Conservation (phyloP, 2,888 invertebrate genomes). For the Trachelus iudaicus region DNA sequence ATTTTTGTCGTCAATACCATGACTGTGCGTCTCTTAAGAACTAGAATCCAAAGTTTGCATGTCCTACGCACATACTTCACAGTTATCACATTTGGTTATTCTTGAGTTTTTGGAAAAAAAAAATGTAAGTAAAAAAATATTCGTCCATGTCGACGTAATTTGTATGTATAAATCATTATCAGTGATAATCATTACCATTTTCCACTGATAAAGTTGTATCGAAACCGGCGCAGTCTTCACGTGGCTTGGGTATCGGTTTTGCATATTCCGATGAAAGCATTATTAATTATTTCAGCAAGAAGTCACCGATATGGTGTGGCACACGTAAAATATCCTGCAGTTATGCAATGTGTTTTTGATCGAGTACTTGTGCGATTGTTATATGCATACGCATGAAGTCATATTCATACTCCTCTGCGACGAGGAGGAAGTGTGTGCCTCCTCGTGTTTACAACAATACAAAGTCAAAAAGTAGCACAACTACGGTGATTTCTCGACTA, state of each 20-base stretch:
- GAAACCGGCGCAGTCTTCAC: not conserved
- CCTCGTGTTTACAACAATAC: not conserved
- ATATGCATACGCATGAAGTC: not conserved
- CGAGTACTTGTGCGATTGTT: not conserved
- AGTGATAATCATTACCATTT: not conserved
- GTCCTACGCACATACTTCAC: not conserved
- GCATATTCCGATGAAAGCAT: not conserved
- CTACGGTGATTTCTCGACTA: not conserved
- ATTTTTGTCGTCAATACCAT: not conserved
- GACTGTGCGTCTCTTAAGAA: not conserved
- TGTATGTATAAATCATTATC: not conserved
- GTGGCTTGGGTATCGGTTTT: not conserved
- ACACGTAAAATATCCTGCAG: not conserved
- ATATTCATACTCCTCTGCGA: not conserved
- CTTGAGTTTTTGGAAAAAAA: not conserved
- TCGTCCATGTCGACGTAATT: not conserved
- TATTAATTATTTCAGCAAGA: not conserved
- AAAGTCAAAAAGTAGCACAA: not conserved
- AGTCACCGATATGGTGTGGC: not conserved
- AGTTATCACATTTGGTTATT: not conserved
- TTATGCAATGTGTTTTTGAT: not conserved
- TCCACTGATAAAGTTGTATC: not conserved
- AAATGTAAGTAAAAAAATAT: no score
- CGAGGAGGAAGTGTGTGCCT: no score
- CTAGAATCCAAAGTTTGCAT: not conserved